phyloP scores from a whole-genome alignment of 2,797 vertebrate genomes.

The Pagetopsis macropterus region DNA sequence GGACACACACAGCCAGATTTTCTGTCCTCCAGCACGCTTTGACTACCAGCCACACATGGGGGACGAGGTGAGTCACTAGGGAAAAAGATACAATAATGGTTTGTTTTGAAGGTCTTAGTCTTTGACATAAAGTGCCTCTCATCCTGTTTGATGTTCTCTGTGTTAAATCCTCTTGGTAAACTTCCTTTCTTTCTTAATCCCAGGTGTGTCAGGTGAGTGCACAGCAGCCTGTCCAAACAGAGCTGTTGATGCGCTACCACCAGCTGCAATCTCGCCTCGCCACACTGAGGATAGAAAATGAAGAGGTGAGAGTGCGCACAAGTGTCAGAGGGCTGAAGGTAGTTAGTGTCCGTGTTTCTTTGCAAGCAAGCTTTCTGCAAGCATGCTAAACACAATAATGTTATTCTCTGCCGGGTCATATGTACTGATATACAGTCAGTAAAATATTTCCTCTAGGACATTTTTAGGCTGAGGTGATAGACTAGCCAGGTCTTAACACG shows the following conservation, averaged over 20 bases:
- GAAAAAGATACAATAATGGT: not conserved
- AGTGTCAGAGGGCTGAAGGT: not conserved
- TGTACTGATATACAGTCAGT: not conserved
- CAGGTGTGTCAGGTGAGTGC: slow-evolving; percentile 98
- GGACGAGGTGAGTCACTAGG: slow-evolving; percentile 88
- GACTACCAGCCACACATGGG: slow-evolving; percentile 99
- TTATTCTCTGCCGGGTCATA: not conserved
- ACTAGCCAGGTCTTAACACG: not conserved
- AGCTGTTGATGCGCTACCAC: slow-evolving; percentile 96
- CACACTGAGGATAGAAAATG: slow-evolving; percentile 97
- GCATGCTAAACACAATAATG: not conserved
- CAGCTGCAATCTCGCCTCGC: slow-evolving; percentile 97
- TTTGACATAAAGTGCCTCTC: not conserved
- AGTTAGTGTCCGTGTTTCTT: slow-evolving; percentile 24
- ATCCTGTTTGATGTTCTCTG: not conserved
- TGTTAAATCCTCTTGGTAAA: slow-evolving; percentile 14
- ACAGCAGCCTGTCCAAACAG: slow-evolving; percentile 97
- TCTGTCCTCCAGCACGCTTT: slow-evolving; percentile 96
- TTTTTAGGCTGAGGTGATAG: not conserved
- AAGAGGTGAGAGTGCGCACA: slow-evolving; percentile 88
- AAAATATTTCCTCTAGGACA: not conserved
- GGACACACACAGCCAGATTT: slow-evolving; percentile 96
- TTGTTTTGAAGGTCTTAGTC: slow-evolving; percentile 1
- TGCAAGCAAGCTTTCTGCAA: slow-evolving; percentile 11
- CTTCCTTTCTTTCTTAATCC: slow-evolving; percentile 23